phyloP scores from a whole-genome alignment of 2,113 vertebrate genomes.

The Psophia crepitans region DNA sequence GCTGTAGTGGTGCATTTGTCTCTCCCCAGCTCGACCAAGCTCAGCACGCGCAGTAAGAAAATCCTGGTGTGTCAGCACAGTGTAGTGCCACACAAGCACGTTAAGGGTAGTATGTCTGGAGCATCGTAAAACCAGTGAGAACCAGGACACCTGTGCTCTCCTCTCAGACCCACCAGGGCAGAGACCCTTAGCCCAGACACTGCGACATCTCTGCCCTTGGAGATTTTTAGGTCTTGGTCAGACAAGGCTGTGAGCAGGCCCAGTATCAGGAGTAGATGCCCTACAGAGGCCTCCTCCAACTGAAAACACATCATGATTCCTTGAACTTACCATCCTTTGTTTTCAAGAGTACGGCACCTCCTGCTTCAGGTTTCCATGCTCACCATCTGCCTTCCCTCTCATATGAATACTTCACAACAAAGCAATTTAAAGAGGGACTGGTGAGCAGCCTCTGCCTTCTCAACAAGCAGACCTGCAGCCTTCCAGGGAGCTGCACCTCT shows the following conservation, averaged over 20 bases:
- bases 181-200: not conserved
- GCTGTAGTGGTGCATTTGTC: not conserved
- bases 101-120: no score
- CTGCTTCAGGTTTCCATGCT: not conserved
- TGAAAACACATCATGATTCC: fast-evolving
- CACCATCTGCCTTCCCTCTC: not conserved
- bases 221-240: not conserved
- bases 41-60: not conserved
- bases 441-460: not conserved
- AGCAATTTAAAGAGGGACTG: not conserved
- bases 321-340: not conserved
- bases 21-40: not conserved
- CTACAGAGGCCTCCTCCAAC: not conserved
- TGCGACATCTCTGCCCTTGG: not conserved
- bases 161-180: not conserved
- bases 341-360: not conserved
- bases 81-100: fast-evolving
- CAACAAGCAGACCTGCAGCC: not conserved
- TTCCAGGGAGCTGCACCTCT: not conserved
- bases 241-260: not conserved
- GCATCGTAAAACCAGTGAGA: not conserved
- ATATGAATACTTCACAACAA: fast-evolving
- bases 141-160: not conserved
- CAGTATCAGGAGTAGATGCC: no score
- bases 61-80: no score